phyloP scores from a whole-genome alignment of 2,113 vertebrate genomes.

The Indicator maculatus region DNA sequence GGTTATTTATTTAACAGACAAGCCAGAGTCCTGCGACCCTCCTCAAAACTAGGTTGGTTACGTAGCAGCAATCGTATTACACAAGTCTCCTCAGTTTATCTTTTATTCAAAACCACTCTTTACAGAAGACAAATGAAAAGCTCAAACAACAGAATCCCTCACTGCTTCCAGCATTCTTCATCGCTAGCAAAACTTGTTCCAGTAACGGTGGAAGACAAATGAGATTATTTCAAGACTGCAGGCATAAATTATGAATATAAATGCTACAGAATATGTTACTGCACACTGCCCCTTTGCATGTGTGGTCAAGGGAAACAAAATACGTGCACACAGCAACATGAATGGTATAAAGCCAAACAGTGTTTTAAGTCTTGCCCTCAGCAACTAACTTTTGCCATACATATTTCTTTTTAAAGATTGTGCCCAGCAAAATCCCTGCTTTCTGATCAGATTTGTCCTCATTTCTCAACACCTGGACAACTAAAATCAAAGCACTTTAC shows the following conservation, averaged over 20 bases:
- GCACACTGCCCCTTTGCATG: background rate
- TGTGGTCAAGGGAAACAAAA: background rate
- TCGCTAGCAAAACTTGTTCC: constrained; percentile 8
- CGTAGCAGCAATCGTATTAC: background rate
- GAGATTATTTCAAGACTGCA: constrained; percentile 51
- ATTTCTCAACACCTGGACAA: background rate
- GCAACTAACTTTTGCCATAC: background rate
- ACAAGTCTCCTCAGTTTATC: background rate
- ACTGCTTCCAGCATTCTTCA: constrained; percentile 32
- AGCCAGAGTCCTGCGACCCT: background rate
- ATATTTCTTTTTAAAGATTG: background rate
- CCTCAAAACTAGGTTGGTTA: constrained; percentile 28
- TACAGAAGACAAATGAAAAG: constrained; percentile 58
- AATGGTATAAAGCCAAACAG: background rate
- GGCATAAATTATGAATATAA: constrained; percentile 59
- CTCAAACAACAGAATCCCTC: constrained; percentile 42
- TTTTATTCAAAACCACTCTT: constrained; percentile 50
- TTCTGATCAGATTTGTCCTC: background rate
- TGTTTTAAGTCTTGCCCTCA: background rate
- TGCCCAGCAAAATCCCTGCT: background rate
- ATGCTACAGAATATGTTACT: background rate
- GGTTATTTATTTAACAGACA: constrained; percentile 39
- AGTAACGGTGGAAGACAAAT: constrained; percentile 40
- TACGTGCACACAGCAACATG: background rate
- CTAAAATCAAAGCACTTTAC: background rate